phyloP scores from a whole-genome alignment of 2,797 vertebrate species.

The Neosilurus mollespiculum region DNA sequence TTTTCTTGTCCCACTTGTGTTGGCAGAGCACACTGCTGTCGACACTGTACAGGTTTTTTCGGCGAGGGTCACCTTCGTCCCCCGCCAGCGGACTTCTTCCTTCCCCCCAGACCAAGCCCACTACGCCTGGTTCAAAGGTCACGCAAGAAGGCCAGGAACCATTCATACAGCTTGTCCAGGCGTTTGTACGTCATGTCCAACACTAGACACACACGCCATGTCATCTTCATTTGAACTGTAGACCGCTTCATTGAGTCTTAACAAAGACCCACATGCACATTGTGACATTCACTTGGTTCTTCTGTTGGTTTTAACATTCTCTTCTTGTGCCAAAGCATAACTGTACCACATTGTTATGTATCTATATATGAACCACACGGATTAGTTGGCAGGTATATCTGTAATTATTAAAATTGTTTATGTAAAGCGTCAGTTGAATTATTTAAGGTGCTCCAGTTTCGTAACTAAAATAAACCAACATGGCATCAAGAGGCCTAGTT shows the following conservation, averaged over 20 bases:
- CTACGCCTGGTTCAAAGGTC: slow-evolving; percentile 76
- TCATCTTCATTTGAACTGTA: slow-evolving; percentile 9
- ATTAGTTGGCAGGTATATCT: neutral
- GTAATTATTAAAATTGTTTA: slow-evolving; percentile 3
- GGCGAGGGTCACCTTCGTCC: slow-evolving; percentile 88
- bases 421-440: slow-evolving; percentile 1
- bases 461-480: neutral
- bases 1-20: neutral
- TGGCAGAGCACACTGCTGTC: slow-evolving; percentile 91
- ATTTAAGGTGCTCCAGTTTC: slow-evolving; percentile 19
- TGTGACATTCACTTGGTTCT: neutral
- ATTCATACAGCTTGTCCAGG: slow-evolving; percentile 93
- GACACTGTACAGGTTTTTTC: slow-evolving; percentile 89
- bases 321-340: neutral
- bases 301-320: neutral
- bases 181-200: slow-evolving; percentile 91
- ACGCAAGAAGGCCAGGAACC: slow-evolving; percentile 91
- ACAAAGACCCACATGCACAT: neutral
- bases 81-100: slow-evolving; percentile 84
- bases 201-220: slow-evolving; percentile 71
- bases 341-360: neutral
- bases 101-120: slow-evolving; percentile 82
- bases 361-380: slow-evolving; percentile 5
- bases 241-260: neutral
- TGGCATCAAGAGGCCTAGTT: slow-evolving; percentile 66